phyloP scores from a whole-genome alignment of 1,140 invertebrate species.

The Scaptomyza graminum region DNA sequence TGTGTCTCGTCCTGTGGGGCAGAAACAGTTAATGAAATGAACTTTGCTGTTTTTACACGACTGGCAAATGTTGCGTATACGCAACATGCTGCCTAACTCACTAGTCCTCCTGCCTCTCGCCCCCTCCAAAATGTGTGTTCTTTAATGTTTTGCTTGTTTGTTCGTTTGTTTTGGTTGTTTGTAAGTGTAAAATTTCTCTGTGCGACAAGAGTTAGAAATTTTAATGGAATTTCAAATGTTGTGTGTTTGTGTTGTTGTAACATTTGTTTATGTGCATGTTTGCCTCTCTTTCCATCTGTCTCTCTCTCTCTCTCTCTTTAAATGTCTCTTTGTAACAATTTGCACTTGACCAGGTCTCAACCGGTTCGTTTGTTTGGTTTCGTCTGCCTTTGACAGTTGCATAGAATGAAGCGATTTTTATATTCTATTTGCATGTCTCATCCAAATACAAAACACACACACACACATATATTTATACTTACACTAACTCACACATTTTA shows the following conservation, averaged over 20 bases:
- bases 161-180: constrained; percentile 6
- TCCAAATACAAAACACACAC: constrained; percentile 4
- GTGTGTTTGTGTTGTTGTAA: constrained; percentile 6
- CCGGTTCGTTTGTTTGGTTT: constrained; percentile 37
- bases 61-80: constrained; percentile 47
- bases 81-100: constrained; percentile 42
- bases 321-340: constrained; percentile 42
- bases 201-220: constrained; percentile 70
- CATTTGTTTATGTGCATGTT: constrained; percentile 22
- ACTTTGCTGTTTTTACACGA: constrained; percentile 60
- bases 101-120: constrained; percentile 14
- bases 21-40: constrained; percentile 77
- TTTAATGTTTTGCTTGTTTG: constrained; percentile 30
- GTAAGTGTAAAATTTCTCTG: constrained; percentile 39
- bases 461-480: constrained; percentile 9
- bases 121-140: constrained; percentile 48
- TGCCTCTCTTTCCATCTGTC: constrained; percentile 1
- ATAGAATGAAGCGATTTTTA: constrained; percentile 43
- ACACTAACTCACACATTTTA: constrained; percentile 45
- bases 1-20: constrained; percentile 66
- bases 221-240: constrained; percentile 79
- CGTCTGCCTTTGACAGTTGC: constrained; percentile 55
- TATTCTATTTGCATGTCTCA: constrained; percentile 47
- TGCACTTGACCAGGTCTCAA: constrained; percentile 61
- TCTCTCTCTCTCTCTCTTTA: constrained; percentile 1